Evolutionary conservation across 2,888 invertebrate species (phyloP), one percentile per base, ranked within the genome.

Genomic region (Lithodes maja): DNA sequence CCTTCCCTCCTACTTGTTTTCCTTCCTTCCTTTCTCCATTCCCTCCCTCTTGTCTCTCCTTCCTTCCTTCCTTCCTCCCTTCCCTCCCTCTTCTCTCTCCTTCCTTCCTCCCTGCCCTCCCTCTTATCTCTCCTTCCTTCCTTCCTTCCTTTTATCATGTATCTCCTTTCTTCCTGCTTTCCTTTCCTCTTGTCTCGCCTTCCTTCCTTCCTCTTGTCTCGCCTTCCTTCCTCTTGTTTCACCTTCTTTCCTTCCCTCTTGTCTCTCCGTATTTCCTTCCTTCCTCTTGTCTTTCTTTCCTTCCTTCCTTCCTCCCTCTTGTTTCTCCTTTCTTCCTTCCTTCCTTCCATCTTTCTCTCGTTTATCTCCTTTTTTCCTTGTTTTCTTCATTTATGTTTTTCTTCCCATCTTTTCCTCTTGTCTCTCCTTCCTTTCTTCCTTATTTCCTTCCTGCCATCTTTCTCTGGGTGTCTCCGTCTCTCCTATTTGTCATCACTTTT

Each of bases 221-320:
- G 33, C 49, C 2, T 49, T n/a, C n/a, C n/a, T 5, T n/a, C 3
- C 17, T 15, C 79, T 53, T 9, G 3, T 54, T 53, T 12, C 17
- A n/a, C 53, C 54, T 53, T 79, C 54, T 54, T 54, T n/a, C 54
- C 54, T 15, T n/a, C 54, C n/a, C 17, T 54, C 15, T 53, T 33
- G 5, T 7, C 79, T 12, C 54, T 52, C 79, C 50, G 2, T 79
- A 12, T 12, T 15, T 53, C 79, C 54, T 7, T 79, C 54, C 17
- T 53, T 54, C 50, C 15, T 53, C 53, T n/a, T 17, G 12, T 79
- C 12, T n/a, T 78, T 15, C 50, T 33, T 53, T 3, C 79, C 53
- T 54, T 79, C 50, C 54, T 49, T 15, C n/a, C 50, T 53, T n/a
- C n/a, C 79, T 79, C 54, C 79, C 52, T n/a, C 79, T 54, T 54